These are phyloP conservation scores for Semnornis frantzii DNA, from an alignment of 2,113 vertebrate species.

Conservation along the genomic window DNA sequence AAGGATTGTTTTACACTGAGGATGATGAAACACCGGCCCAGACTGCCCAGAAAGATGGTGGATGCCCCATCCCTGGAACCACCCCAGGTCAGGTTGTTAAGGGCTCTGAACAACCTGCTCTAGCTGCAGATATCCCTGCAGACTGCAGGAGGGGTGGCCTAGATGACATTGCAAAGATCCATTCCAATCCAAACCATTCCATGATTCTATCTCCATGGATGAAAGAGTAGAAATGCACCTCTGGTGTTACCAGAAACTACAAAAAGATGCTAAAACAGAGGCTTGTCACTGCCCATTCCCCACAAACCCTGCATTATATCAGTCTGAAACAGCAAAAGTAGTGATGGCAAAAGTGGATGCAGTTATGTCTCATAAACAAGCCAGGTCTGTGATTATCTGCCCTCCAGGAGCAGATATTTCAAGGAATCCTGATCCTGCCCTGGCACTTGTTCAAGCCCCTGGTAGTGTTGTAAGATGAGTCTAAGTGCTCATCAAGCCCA, in stretches of 20 bases:
- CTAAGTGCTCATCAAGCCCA: background rate
- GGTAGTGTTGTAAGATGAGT: background rate
- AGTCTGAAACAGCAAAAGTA: background rate
- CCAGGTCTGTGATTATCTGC: background rate
- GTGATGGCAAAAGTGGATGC: accelerated
- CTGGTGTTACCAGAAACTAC: background rate
- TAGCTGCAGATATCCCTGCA: no score
- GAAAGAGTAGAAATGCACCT: background rate
- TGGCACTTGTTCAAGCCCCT: background rate
- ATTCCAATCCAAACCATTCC: no score
- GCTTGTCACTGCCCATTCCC: background rate
- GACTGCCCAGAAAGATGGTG: no score
- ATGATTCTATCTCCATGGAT: background rate
- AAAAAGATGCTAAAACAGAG: background rate
- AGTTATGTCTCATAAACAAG: background rate
- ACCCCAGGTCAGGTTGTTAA: no score
- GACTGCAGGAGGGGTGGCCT: no score
- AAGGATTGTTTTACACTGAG: no score
- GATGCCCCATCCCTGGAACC: no score
- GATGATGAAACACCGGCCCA: no score
- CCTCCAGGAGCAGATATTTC: background rate
- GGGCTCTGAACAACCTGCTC: no score
- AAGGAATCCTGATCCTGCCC: background rate
- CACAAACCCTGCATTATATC: background rate
- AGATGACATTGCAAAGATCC: no score